phyloP scores from a whole-genome alignment of 2,113 vertebrate species.

The Nesogale talazaci region DNA sequence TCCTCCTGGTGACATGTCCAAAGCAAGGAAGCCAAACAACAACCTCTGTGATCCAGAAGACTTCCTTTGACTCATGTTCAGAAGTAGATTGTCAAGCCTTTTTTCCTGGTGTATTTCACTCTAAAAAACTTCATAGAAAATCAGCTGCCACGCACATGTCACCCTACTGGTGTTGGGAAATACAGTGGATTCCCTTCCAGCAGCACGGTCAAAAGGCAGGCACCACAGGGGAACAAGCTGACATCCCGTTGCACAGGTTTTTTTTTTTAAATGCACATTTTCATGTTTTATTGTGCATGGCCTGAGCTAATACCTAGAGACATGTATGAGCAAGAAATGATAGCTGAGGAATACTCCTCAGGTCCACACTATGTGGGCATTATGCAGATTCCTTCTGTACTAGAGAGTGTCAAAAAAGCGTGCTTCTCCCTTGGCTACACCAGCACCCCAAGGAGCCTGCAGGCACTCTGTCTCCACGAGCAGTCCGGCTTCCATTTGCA shows the following conservation, averaged over 20 bases:
- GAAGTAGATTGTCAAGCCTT: not conserved
- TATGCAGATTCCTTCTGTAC: no score
- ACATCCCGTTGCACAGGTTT: not conserved
- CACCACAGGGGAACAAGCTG: not conserved
- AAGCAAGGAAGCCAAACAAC: not conserved
- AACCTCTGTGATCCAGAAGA: not conserved
- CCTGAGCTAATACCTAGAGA: not conserved
- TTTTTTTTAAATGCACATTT: no score
- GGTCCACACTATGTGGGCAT: not conserved
- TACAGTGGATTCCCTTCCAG: not conserved
- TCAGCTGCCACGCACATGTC: not conserved
- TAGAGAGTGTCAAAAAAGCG: not conserved
- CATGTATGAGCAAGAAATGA: not conserved
- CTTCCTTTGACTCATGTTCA: not conserved
- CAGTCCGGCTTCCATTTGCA: not conserved
- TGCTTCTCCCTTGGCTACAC: not conserved
- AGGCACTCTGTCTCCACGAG: not conserved
- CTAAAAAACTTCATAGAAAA: not conserved
- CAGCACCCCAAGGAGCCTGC: not conserved
- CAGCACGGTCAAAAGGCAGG: not conserved
- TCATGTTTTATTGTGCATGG: not conserved
- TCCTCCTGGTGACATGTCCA: not conserved
- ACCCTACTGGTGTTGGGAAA: not conserved
- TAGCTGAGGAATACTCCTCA: not conserved
- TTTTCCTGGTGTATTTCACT: not conserved